Percentiles rank a stretch among this genome's conserved stretches.
Evolutionary conservation across 2,888 invertebrate species (phyloP).

Genomic region (Dasypogon diadema): DNA sequence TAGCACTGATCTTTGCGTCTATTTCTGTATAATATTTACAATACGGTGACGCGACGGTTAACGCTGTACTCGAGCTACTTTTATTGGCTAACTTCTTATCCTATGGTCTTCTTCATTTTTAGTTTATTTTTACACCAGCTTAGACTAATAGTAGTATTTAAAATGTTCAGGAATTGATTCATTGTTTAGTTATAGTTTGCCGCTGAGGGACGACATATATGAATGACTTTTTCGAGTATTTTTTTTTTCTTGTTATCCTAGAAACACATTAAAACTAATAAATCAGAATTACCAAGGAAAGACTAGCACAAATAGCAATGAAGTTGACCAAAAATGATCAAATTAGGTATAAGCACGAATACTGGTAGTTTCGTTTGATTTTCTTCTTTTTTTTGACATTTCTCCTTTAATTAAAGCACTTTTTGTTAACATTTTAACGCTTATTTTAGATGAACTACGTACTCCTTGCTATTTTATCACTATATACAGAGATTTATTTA

Average conservation of each 20-base stretch:
- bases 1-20: constrained; percentile 6
- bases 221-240: background rate
- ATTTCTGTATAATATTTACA: constrained; percentile 29
- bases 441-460: constrained; percentile 22
- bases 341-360: constrained; percentile 34
- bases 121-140: constrained; percentile 5
- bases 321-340: constrained; percentile 19
- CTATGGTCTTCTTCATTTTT: background rate
- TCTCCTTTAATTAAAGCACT: constrained; percentile 45
- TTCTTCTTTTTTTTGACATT: constrained; percentile 22
- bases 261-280: constrained; percentile 17
- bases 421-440: constrained; percentile 47
- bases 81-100: background rate
- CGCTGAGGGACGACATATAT: background rate
- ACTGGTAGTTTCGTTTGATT: constrained; percentile 39
- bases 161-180: constrained; percentile 41
- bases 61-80: constrained; percentile 15
- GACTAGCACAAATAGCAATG: constrained; percentile 21
- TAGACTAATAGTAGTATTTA: constrained; percentile 35
- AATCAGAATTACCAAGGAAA: constrained; percentile 4
- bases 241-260: background rate
- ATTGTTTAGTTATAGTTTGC: constrained; percentile 5
- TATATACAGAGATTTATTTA: constrained; percentile 3
- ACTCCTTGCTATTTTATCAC: background rate
- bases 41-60: background rate